These are phyloP conservation scores for Peromyscus attwateri DNA, from an alignment of 2,797 vertebrate species.

Conservation along the genomic window DNA sequence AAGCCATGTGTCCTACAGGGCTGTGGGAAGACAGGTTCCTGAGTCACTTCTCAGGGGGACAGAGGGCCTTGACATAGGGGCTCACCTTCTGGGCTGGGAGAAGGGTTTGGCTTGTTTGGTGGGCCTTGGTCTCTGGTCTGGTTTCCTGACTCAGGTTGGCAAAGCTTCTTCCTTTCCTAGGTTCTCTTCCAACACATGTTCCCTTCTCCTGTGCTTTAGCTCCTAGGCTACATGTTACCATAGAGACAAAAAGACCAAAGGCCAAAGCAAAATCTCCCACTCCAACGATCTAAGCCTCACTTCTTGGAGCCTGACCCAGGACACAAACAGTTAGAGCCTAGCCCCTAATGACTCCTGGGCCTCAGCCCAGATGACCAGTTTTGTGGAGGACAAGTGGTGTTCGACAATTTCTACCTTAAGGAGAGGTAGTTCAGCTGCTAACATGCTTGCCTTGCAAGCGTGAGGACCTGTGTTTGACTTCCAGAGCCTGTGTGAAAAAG, in stretches of 20 bases:
- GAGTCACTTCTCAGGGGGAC: background rate
- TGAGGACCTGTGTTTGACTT: background rate
- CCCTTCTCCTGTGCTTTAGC: background rate
- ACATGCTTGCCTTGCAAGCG: background rate
- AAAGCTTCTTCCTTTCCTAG: rapidly evolving
- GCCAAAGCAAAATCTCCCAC: background rate
- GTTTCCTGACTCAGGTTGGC: background rate
- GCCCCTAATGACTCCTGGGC: background rate
- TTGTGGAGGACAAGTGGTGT: background rate
- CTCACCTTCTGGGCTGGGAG: background rate
- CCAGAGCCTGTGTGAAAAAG: background rate
- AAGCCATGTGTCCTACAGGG: background rate
- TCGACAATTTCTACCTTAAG: background rate
- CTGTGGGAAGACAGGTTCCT: background rate
- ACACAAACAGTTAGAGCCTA: background rate
- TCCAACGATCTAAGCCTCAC: background rate
- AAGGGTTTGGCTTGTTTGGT: background rate
- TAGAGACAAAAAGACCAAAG: background rate
- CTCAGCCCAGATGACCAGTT: background rate
- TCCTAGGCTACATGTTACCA: background rate
- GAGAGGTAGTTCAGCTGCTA: background rate
- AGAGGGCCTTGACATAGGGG: rapidly evolving
- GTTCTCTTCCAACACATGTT: background rate
- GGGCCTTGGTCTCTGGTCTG: background rate
- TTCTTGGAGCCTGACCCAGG: background rate